Base-by-base conservation (phyloP, 2,113 vertebrate species). In the Petrocephalus zakoni region DNA sequence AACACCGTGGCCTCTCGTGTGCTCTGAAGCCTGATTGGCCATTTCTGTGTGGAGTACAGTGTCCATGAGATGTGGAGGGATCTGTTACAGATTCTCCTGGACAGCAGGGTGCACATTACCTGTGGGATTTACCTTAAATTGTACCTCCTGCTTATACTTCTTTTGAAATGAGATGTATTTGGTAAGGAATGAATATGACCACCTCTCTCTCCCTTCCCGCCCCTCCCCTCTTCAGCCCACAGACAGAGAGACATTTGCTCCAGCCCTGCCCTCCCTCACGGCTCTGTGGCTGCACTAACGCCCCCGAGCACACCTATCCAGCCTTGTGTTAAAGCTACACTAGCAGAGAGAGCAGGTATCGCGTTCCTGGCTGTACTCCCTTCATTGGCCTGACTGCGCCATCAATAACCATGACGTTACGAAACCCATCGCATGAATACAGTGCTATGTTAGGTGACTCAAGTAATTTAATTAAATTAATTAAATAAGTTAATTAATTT, bases 181-280 rank as follows among this genome's bases (percentile, higher is more conserved):
- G 19, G 37, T n/a, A 51, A n/a, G 11, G 13, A 10, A 29, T 29
- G 10, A 19, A 84, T 6, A 11, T 29, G 25, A 72, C 53, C 29
- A 87, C 89, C 2, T 3, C 42, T 34, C 15, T 88, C 21, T 37
- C 49, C 49, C 25, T 49, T 68, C 11, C 61, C 25, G 3, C 25
- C 11, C 64, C 52, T 46, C 37, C 21, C 49, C 58, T 68, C 42
- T 90, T 93, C 90, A 99, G 98, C 97, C 90, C 96, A 95, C 91
- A 96, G 96, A 94, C 97, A 97, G 97, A 96, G 96, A 92, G 96
- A 90, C 93, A 96, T 97, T 92, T 95, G 97, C 92, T 96, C 96
- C 92, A 95, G 95, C 88, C 93, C 96, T 90, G 95, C 95, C 34
- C 95, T 96, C 89, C 94, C 92, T 94, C 95, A 96, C 94, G 96